Evolutionary conservation across 2,797 vertebrate genomes (phyloP).

Genomic region (Kryptopterus vitreolus): DNA sequence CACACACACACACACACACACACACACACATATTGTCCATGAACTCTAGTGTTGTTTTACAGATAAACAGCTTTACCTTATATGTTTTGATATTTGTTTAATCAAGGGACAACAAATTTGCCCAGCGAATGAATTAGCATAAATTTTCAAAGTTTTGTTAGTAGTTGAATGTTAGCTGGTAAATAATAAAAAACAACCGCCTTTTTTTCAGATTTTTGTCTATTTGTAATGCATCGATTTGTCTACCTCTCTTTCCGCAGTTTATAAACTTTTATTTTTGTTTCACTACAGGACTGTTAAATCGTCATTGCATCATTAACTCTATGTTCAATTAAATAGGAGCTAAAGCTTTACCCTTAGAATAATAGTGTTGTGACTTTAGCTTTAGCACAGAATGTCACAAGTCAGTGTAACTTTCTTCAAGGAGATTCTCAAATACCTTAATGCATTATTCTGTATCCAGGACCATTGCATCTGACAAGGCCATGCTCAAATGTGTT

Average conservation of each 20-base stretch:
- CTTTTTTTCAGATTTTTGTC: too few relatives aligned
- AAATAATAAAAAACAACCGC: too few relatives aligned
- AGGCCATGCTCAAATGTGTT: background rate
- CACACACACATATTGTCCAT: constrained; percentile 19
- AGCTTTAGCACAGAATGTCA: background rate
- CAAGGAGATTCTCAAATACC: background rate
- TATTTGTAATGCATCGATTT: too few relatives aligned
- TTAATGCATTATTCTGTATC: background rate
- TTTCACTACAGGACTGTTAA: too few relatives aligned
- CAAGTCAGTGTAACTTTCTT: background rate
- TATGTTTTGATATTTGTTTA: constrained; percentile 7
- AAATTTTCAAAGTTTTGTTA: background rate
- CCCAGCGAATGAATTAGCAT: too few relatives aligned
- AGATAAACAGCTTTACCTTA: constrained; percentile 23
- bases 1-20: too few relatives aligned
- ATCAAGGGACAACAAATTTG: background rate
- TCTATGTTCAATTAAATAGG: background rate
- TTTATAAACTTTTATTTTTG: background rate
- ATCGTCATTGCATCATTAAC: background rate
- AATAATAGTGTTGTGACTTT: too few relatives aligned
- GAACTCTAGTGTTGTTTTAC: constrained; percentile 10
- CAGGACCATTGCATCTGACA: background rate
- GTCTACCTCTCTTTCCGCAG: too few relatives aligned
- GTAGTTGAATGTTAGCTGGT: background rate
- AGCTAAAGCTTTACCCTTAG: background rate